phyloP scores from a whole-genome alignment of 1,140 invertebrate species.

The Procambarus virginalis region DNA sequence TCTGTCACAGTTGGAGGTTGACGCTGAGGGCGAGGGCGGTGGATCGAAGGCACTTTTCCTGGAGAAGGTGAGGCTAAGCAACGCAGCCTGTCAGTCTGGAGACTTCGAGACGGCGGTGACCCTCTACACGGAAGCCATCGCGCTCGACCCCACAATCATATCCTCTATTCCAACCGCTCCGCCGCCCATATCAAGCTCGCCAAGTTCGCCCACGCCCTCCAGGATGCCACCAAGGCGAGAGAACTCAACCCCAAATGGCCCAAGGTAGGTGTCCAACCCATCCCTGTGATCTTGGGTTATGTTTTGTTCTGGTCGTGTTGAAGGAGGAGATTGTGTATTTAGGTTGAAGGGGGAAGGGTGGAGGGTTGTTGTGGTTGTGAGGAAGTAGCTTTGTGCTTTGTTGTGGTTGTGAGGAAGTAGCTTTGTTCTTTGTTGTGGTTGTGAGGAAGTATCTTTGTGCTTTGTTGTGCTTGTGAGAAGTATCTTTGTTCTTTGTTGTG shows the following conservation, averaged over 20 bases:
- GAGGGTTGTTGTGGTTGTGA: no score
- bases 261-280: conserved; percentile 80
- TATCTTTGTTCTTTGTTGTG: no score
- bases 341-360: no score
- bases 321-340: no score
- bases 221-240: conserved; percentile 93
- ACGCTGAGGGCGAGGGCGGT: conserved; percentile 57
- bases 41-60: conserved; percentile 78
- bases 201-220: conserved; percentile 87
- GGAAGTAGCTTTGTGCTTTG: no score
- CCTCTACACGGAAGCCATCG: conserved; percentile 93
- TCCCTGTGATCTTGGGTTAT: not conserved
- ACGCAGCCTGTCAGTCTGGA: conserved; percentile 90
- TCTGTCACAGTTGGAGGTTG: conserved; percentile 54
- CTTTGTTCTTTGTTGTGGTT: no score
- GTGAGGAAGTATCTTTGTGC: no score
- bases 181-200: conserved; percentile 93
- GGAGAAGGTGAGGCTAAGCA: conserved; percentile 91
- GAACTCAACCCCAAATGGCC: conserved; percentile 96
- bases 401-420: no score
- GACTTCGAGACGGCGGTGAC: conserved; percentile 90
- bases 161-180: conserved; percentile 93
- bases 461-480: no score
- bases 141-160: conserved; percentile 91
- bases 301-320: no score